Evolutionary conservation across 2,113 vertebrate genomes (phyloP).

Genomic region (Catharus minimus): DNA sequence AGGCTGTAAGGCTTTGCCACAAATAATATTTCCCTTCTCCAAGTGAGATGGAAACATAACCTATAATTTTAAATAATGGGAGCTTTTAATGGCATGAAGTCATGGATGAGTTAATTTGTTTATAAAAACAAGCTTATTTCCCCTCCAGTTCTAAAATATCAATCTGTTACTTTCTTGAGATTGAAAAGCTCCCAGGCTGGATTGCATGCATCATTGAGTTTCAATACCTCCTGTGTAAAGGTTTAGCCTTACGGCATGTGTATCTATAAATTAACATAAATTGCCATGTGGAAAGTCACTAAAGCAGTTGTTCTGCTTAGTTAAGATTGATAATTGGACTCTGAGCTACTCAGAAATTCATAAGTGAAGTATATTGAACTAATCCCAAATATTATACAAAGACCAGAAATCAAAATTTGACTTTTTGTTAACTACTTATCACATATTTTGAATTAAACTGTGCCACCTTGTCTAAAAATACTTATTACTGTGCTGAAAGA

Average conservation of each 20-base stretch:
- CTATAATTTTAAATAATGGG: background rate
- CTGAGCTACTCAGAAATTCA: constrained; percentile 28
- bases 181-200: background rate
- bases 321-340: constrained; percentile 48
- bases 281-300: constrained; percentile 23
- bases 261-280: constrained; percentile 49
- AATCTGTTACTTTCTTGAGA: background rate
- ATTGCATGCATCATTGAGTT: background rate
- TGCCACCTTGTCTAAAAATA: background rate
- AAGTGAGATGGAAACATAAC: background rate
- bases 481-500: background rate
- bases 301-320: constrained; percentile 46
- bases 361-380: background rate
- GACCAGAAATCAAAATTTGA: background rate
- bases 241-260: background rate
- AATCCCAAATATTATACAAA: background rate
- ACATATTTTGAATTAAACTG: background rate
- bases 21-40: background rate
- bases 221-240: constrained; percentile 12
- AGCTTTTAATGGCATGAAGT: background rate
- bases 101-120: background rate
- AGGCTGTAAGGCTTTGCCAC: background rate
- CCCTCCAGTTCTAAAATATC: background rate
- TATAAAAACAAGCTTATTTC: background rate
- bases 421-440: background rate